These are phyloP conservation scores for Apteryx owenii DNA, from an alignment of 2,113 vertebrate species.

Conservation along the genomic window DNA sequence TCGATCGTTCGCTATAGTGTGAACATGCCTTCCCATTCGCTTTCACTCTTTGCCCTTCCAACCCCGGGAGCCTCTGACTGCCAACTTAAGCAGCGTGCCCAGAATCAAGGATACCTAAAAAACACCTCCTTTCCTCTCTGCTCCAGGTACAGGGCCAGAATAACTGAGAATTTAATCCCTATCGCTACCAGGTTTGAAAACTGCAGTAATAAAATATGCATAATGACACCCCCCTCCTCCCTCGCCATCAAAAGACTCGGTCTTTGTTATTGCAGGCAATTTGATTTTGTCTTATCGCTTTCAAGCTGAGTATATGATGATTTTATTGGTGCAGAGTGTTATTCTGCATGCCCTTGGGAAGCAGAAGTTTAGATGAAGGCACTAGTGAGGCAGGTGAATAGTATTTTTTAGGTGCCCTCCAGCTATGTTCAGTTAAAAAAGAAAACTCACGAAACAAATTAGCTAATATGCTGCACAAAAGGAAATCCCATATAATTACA, in stretches of 20 bases:
- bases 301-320: conserved; percentile 21
- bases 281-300: conserved; percentile 28
- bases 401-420: neutral
- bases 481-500: neutral
- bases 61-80: neutral
- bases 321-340: conserved; percentile 12
- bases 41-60: neutral
- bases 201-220: conserved; percentile 30
- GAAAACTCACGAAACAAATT: neutral
- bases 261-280: conserved; percentile 41
- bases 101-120: neutral
- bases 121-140: neutral
- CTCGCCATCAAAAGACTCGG: neutral
- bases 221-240: neutral
- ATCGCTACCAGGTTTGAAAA: conserved; percentile 11
- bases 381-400: neutral
- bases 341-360: neutral
- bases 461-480: neutral
- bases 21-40: neutral
- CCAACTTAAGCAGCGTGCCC: neutral
- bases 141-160: rapidly evolving
- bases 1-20: neutral
- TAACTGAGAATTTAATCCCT: neutral
- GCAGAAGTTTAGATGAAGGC: neutral
- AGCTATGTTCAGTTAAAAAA: neutral